Conservation (phyloP, 1,140 invertebrate species). For the Acromyrmex heyeri region DNA sequence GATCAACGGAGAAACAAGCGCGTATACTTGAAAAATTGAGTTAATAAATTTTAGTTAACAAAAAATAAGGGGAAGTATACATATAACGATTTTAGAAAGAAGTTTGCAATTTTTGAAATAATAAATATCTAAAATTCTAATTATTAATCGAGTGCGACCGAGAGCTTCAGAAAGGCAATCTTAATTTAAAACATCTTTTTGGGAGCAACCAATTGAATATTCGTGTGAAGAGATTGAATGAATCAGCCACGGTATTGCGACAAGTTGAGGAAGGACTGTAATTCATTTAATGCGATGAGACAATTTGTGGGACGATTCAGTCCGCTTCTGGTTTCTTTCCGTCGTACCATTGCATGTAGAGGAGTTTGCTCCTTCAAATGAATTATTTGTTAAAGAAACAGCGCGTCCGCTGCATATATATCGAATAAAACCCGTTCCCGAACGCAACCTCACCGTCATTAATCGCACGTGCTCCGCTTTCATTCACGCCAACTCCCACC, state of each 20-base stretch:
- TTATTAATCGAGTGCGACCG: constrained; percentile 2
- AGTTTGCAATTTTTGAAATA: not conserved
- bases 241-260: not conserved
- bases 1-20: not conserved
- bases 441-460: constrained; percentile 65
- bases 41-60: constrained; percentile 1
- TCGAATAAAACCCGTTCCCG: constrained; percentile 55
- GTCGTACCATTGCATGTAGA: not conserved
- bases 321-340: not conserved
- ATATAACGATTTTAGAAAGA: not conserved
- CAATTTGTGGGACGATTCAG: not conserved
- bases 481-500: constrained; percentile 72
- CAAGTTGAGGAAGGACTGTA: not conserved
- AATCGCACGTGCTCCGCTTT: constrained; percentile 74
- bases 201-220: not conserved
- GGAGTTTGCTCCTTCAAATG: no score
- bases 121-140: constrained; percentile 4
- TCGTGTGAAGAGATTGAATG: not conserved
- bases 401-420: not conserved
- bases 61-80: not conserved
- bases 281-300: not conserved
- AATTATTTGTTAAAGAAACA: not conserved
- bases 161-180: not conserved
- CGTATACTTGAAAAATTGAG: not conserved
- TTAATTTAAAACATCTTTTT: not conserved